These are phyloP conservation scores for Halichondria panicea DNA, from an alignment of 37 sponge, comb jelly and placozoan species.

Conservation along the genomic window DNA sequence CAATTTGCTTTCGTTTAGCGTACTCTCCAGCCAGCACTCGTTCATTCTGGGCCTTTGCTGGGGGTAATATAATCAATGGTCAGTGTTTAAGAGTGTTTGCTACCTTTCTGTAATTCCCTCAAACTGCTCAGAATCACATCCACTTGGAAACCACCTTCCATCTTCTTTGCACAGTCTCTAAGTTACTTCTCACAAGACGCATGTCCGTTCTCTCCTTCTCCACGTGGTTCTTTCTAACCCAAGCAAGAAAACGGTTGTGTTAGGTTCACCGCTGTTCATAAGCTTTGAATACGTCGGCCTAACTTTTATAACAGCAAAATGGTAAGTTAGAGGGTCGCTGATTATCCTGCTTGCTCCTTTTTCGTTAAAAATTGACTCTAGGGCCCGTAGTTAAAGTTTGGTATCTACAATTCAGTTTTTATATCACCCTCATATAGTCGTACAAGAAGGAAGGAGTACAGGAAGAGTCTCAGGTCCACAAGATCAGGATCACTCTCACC, in stretches of 20 bases:
- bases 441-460: constrained; percentile 52
- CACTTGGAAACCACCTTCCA: constrained; percentile 33
- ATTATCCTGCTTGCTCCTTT: too few species aligned
- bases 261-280: constrained; percentile 83
- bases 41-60: constrained; percentile 43
- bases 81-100: not conserved
- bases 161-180: not conserved
- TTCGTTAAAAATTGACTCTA: too few species aligned
- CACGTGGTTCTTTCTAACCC: constrained; percentile 21
- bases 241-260: not conserved
- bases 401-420: not conserved
- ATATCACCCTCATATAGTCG: constrained; percentile 34
- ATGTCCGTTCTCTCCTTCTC: not conserved
- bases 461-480: constrained; percentile 84
- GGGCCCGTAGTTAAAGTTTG: too few species aligned
- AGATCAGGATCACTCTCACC: constrained; percentile 98
- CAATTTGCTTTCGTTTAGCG: constrained; percentile 32
- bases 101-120: constrained; percentile 58
- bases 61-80: not conserved
- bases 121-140: constrained; percentile 45
- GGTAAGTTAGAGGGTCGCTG: not conserved
- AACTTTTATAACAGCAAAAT: constrained; percentile 2
- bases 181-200: constrained; percentile 8
- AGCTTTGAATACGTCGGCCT: constrained; percentile 74
- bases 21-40: constrained; percentile 29